Evolutionary conservation across 2,888 invertebrate genomes (phyloP).

Genomic region (Gerris lacustris): DNA sequence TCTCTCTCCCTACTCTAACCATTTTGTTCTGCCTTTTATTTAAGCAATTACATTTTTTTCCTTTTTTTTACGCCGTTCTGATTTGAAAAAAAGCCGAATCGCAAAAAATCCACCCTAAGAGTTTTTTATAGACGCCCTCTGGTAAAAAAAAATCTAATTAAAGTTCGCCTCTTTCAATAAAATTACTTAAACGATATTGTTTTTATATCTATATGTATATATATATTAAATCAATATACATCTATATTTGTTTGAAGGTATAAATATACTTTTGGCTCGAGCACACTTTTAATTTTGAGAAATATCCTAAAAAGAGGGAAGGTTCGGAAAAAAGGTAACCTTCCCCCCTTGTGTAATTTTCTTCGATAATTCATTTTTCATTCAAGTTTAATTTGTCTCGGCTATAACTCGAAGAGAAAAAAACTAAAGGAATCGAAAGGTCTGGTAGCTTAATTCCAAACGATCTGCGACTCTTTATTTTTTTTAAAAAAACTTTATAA

Average conservation of each 20-base stretch:
- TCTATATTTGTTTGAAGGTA: background rate
- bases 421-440: no score
- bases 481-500: no score
- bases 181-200: background rate
- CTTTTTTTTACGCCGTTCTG: background rate
- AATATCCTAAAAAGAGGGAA: background rate
- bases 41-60: background rate
- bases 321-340: background rate
- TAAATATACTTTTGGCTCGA: background rate
- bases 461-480: no score
- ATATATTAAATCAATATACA: background rate
- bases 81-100: background rate
- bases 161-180: background rate
- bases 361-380: constrained; percentile 31
- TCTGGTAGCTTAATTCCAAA: no score
- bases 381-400: constrained; percentile 30
- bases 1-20: no score
- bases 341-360: background rate
- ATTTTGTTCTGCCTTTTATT: background rate
- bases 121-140: background rate
- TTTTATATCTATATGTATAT: background rate
- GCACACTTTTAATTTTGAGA: constrained; percentile 7
- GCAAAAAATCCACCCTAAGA: no score
- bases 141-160: background rate
- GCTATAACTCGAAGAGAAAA: constrained; percentile 27